These are phyloP conservation scores for Caenorhabditis auriculariae DNA, from an alignment of 2,888 invertebrate genomes.

Conservation along the genomic window DNA sequence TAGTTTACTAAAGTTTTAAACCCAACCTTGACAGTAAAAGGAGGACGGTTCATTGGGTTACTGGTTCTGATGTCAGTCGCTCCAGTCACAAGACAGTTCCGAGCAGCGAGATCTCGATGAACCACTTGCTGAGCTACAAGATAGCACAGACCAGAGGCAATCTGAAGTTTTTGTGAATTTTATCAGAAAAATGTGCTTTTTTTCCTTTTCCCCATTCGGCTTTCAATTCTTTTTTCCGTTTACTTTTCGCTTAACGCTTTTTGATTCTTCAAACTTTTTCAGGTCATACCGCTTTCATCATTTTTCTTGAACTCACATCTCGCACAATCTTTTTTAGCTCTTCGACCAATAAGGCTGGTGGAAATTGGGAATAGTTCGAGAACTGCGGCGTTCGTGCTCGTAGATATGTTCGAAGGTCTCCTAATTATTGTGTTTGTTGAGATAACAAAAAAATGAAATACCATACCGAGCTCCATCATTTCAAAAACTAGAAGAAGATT, in stretches of 20 bases:
- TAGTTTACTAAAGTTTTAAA: too few relatives aligned
- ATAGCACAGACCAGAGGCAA: constrained; percentile 73
- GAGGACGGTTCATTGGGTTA: constrained; percentile 43
- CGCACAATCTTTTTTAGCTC: constrained; percentile 49
- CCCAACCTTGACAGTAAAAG: constrained; percentile 49
- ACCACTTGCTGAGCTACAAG: constrained; percentile 84
- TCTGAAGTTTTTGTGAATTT: constrained; percentile 71
- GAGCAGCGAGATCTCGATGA: constrained; percentile 81
- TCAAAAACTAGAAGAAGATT: constrained; percentile 90
- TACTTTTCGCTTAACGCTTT: neutral
- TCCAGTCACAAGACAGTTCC: constrained; percentile 83
- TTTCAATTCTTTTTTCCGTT: neutral
- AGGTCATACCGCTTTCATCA: too few relatives aligned
- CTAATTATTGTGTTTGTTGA: constrained; percentile 6
- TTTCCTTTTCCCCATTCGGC: neutral
- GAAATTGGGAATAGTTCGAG: constrained; percentile 53
- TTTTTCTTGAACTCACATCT: constrained; percentile 74
- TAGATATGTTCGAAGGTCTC: constrained; percentile 54
- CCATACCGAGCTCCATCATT: constrained; percentile 87
- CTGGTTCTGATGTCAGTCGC: constrained; percentile 39
- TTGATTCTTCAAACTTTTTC: too few relatives aligned
- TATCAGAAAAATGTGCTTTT: neutral
- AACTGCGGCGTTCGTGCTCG: constrained; percentile 39
- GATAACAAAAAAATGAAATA: neutral
- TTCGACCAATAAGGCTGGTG: constrained; percentile 74